These are phyloP conservation scores for Eristalis intricaria DNA, from an alignment of 2,888 invertebrate species.

Conservation along the genomic window DNA sequence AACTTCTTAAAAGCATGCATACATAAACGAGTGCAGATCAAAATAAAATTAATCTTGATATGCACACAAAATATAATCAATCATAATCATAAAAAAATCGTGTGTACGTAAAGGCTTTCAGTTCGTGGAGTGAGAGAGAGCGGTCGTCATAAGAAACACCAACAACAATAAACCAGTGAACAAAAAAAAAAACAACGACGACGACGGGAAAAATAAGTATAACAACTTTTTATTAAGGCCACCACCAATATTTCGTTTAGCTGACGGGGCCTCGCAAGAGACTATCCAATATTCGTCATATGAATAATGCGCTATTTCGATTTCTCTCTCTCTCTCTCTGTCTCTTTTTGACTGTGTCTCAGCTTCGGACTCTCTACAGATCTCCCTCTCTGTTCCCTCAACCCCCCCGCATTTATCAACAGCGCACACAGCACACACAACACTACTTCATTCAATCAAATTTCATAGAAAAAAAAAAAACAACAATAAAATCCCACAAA, in stretches of 20 bases:
- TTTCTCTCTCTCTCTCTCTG: conserved; percentile 54
- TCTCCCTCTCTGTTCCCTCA: neutral
- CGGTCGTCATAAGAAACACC: conserved; percentile 44
- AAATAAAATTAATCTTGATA: conserved; percentile 23
- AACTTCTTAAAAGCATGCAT: neutral
- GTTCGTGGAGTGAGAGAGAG: conserved; percentile 36
- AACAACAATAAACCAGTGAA: conserved; percentile 49
- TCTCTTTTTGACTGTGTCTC: neutral
- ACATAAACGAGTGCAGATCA: neutral
- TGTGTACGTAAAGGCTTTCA: neutral
- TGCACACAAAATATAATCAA: conserved; percentile 45
- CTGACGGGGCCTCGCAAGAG: conserved; percentile 77
- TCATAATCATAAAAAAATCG: conserved; percentile 33
- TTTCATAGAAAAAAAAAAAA: conserved; percentile 55
- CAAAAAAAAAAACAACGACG: conserved; percentile 40
- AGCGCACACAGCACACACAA: conserved; percentile 9
- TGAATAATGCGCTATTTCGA: conserved; percentile 72
- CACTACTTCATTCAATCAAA: conserved; percentile 52
- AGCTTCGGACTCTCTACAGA: neutral
- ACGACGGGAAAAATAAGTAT: conserved; percentile 65
- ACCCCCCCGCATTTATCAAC: neutral
- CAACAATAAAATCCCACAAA: conserved; percentile 45
- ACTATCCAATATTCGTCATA: conserved; percentile 75
- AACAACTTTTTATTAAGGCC: conserved; percentile 72
- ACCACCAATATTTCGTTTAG: conserved; percentile 66